Conservation (phyloP, 23 tunicate genomes). For the Halocynthia aurantium region DNA sequence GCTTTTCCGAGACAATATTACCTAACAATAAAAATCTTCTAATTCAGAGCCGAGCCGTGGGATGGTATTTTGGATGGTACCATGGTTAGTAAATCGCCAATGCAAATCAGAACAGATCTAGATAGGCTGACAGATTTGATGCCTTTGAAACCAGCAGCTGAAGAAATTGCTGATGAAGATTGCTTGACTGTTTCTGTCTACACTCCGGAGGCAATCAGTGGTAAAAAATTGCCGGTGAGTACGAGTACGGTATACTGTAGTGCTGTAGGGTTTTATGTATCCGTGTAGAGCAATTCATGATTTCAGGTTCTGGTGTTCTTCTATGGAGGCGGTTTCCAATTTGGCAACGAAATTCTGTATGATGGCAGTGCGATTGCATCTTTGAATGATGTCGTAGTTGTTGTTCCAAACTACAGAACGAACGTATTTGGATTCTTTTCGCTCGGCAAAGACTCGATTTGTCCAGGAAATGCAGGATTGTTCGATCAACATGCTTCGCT, state of each 20-base stretch:
- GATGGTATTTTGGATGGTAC: constrained; percentile 16
- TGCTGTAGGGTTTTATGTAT: not conserved
- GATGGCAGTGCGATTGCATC: constrained; percentile 43
- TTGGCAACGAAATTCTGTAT: constrained; percentile 33
- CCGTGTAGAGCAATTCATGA: not conserved
- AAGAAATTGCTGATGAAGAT: constrained; percentile 24
- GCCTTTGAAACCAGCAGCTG: constrained; percentile 15
- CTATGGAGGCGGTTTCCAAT: constrained; percentile 58
- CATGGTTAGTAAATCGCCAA: constrained; percentile 9
- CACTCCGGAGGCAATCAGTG: constrained; percentile 16
- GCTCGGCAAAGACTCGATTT: constrained; percentile 34
- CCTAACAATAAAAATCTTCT: not conserved
- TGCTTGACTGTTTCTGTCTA: constrained; percentile 42
- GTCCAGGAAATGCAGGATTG: constrained; percentile 72
- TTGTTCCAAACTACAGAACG: constrained; percentile 61
- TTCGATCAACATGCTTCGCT: constrained; percentile 60
- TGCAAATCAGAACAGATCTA: not conserved
- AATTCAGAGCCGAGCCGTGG: constrained; percentile 40
- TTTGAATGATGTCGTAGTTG: constrained; percentile 58
- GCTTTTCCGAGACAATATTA: too few species aligned
- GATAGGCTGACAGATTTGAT: not conserved
- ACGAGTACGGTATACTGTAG: not conserved
- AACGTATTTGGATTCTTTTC: constrained; percentile 62
- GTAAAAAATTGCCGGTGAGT: constrained; percentile 24
- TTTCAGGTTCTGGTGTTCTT: constrained; percentile 61